These are phyloP conservation scores for Amazona vittata DNA, from an alignment of 2,113 vertebrate species.

Conservation along the genomic window DNA sequence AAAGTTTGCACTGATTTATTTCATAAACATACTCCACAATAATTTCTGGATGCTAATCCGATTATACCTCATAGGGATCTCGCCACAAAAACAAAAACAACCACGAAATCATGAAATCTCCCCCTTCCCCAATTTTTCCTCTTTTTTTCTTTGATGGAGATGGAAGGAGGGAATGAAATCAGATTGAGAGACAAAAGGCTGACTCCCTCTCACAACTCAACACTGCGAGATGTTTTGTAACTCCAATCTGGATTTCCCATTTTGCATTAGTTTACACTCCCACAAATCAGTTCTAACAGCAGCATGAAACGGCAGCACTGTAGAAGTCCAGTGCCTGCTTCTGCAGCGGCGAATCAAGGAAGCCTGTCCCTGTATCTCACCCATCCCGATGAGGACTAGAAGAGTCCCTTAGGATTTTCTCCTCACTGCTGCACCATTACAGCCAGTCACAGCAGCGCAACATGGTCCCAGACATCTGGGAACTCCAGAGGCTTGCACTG, in stretches of 20 bases:
- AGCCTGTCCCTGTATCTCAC: background rate
- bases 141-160: background rate
- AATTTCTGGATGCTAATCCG: background rate
- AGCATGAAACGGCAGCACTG: background rate
- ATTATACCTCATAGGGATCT: background rate
- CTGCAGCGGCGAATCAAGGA: background rate
- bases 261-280: background rate
- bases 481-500: background rate
- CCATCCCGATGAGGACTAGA: background rate
- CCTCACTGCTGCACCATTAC: background rate
- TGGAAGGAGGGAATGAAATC: background rate
- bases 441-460: rapidly evolving
- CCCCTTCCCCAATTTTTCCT: background rate
- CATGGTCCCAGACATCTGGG: background rate
- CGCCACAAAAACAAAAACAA: background rate
- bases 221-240: background rate
- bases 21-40: background rate
- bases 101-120: background rate
- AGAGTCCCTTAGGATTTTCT: background rate
- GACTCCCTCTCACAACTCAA: background rate
- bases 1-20: background rate
- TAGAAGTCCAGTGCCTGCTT: background rate
- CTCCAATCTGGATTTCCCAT: background rate
- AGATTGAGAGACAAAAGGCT: background rate
- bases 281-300: background rate